These are phyloP conservation scores for Montipora foliosa DNA, from an alignment of 64 coral and sea anemone species.

Conservation along the genomic window DNA sequence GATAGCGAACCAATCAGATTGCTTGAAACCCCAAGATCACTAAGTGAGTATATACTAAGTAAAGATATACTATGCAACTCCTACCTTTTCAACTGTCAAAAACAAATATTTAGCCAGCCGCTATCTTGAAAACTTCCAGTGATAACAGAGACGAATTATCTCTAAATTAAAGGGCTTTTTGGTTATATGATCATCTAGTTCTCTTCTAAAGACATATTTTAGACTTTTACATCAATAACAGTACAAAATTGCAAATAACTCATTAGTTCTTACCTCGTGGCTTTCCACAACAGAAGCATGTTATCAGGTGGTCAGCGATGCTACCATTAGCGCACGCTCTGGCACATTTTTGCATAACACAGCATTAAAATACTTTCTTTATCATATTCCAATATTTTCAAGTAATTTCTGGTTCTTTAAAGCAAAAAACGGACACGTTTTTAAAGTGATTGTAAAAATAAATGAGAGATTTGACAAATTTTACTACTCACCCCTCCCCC, in stretches of 20 bases:
- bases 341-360: conserved; percentile 28
- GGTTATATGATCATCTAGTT: conserved; percentile 34
- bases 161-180: conserved; percentile 39
- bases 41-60: not conserved
- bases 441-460: conserved; percentile 4
- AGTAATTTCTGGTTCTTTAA: conserved; percentile 54
- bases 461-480: not conserved
- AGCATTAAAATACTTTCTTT: conserved; percentile 42
- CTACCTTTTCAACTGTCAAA: conserved; percentile 49
- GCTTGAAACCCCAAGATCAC: too few relatives aligned
- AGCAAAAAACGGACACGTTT: conserved; percentile 28
- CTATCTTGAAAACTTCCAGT: conserved; percentile 47
- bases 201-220: conserved; percentile 41
- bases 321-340: conserved; percentile 40
- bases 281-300: conserved; percentile 23
- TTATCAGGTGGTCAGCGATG: conserved; percentile 53
- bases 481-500: conserved; percentile 43
- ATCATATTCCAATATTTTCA: conserved; percentile 40
- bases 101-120: conserved; percentile 50
- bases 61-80: conserved; percentile 38
- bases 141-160: conserved; percentile 45
- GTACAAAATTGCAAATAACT: conserved; percentile 45
- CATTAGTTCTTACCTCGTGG: conserved; percentile 51
- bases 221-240: conserved; percentile 48
- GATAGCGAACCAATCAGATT: too few relatives aligned